Conservation (phyloP, 2,113 vertebrate species). For the Cryptotis parvus region DNA sequence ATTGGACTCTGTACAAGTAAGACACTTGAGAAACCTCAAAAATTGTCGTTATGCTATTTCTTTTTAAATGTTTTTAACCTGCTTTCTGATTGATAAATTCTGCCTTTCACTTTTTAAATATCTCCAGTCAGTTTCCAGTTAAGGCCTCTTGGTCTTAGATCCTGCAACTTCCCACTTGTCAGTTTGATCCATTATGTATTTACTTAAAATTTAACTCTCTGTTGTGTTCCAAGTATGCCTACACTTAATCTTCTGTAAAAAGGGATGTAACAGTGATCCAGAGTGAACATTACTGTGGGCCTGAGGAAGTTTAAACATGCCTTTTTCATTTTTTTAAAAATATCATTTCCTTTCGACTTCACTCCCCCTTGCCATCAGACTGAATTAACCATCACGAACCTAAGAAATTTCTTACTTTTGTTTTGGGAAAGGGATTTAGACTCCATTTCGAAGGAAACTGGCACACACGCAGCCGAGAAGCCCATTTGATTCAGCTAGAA, state of each 20-base stretch:
- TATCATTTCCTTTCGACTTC: not conserved
- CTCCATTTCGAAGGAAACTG: too few species aligned
- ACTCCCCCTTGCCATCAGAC: not conserved
- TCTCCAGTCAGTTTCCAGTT: conserved; percentile 7
- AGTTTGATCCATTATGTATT: conserved; percentile 41
- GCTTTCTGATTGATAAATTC: conserved; percentile 1
- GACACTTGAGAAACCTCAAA: conserved; percentile 22
- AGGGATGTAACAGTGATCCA: conserved; percentile 26
- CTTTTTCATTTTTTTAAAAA: not conserved
- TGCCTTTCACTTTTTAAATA: conserved; percentile 50
- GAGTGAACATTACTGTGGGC: not conserved
- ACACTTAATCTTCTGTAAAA: conserved; percentile 54
- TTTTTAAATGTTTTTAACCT: not conserved
- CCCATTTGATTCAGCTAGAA: conserved; percentile 27
- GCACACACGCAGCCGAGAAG: not conserved
- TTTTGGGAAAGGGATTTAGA: not conserved
- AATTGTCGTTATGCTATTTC: conserved; percentile 47
- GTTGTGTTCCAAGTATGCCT: not conserved
- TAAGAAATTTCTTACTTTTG: conserved; percentile 17
- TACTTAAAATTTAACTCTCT: conserved; percentile 49
- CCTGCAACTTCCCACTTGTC: conserved; percentile 39
- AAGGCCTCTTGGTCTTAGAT: conserved; percentile 24
- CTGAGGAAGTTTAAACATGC: not conserved
- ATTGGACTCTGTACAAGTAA: conserved; percentile 21
- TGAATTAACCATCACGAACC: conserved; percentile 11